These are phyloP conservation scores for Phasianus colchicus DNA, from an alignment of 2,113 vertebrate genomes.

Conservation along the genomic window DNA sequence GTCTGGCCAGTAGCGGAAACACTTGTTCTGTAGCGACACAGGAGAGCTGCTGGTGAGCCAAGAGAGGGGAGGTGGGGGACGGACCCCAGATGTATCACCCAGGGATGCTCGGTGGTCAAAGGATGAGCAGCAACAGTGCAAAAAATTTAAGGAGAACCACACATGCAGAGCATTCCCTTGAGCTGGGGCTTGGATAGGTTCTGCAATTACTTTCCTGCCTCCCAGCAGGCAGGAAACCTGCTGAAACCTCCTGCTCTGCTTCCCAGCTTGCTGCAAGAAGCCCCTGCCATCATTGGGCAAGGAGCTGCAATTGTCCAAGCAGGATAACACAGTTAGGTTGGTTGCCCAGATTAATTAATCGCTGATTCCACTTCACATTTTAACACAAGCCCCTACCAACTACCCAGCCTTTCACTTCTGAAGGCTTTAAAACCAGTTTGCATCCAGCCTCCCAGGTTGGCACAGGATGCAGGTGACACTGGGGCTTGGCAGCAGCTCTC, in stretches of 20 bases:
- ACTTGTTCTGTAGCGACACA: slow-evolving; percentile 83
- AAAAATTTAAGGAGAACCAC: background rate
- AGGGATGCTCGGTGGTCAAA: background rate
- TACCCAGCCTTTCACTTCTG: background rate
- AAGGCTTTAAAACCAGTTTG: background rate
- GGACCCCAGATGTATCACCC: background rate
- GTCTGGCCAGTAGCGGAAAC: slow-evolving; percentile 89
- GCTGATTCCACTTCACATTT: no score
- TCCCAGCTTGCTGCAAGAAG: background rate
- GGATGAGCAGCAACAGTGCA: accelerated
- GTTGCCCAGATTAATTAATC: background rate
- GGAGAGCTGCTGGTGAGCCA: accelerated
- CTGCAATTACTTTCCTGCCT: background rate
- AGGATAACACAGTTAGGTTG: background rate
- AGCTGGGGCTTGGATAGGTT: background rate
- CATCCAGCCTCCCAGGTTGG: background rate
- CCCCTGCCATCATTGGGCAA: background rate
- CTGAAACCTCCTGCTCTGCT: no score
- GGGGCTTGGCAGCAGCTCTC: slow-evolving; percentile 9
- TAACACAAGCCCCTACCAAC: background rate
- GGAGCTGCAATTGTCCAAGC: background rate
- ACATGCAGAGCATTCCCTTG: background rate
- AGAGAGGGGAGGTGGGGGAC: background rate
- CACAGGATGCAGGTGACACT: background rate
- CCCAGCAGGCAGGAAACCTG: background rate